Evolutionary conservation across 2,113 vertebrate species (phyloP).

Genomic region (Clarias gariepinus): DNA sequence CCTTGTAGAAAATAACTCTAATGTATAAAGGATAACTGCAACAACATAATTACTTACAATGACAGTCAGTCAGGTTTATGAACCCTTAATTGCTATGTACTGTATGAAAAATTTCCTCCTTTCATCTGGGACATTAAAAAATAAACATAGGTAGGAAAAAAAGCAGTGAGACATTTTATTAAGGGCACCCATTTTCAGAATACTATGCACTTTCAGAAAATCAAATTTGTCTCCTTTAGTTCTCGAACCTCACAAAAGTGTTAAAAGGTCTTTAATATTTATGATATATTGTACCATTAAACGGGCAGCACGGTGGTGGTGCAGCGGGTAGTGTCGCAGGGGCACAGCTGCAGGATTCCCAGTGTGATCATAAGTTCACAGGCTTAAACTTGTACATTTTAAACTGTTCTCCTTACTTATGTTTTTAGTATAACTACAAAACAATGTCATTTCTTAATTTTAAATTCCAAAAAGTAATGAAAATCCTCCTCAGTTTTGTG

Average conservation of each 20-base stretch:
- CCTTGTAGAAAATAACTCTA: slow-evolving; percentile 4
- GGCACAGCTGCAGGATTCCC: too few species aligned
- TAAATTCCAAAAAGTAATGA: background rate
- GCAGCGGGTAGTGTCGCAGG: background rate
- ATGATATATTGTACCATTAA: background rate
- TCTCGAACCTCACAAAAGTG: background rate
- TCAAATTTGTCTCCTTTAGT: background rate
- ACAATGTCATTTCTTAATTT: too few species aligned
- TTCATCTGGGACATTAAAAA: background rate
- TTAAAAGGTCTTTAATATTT: background rate
- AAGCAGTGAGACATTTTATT: background rate
- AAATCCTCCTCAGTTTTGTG: background rate
- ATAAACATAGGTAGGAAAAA: background rate
- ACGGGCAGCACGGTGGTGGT: background rate
- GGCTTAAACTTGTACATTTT: too few species aligned
- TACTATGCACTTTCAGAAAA: slow-evolving; percentile 1
- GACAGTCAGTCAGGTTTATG: slow-evolving; percentile 20
- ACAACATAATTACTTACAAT: slow-evolving; percentile 27
- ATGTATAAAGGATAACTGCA: slow-evolving; percentile 13
- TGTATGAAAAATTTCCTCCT: slow-evolving; percentile 11
- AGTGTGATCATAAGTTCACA: background rate
- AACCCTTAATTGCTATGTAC: background rate
- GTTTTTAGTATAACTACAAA: too few species aligned
- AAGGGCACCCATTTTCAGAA: background rate
- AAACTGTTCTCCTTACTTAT: too few species aligned